These are phyloP conservation scores for Drosophila persimilis DNA, from an alignment of 1,140 invertebrate genomes.

Conservation along the genomic window DNA sequence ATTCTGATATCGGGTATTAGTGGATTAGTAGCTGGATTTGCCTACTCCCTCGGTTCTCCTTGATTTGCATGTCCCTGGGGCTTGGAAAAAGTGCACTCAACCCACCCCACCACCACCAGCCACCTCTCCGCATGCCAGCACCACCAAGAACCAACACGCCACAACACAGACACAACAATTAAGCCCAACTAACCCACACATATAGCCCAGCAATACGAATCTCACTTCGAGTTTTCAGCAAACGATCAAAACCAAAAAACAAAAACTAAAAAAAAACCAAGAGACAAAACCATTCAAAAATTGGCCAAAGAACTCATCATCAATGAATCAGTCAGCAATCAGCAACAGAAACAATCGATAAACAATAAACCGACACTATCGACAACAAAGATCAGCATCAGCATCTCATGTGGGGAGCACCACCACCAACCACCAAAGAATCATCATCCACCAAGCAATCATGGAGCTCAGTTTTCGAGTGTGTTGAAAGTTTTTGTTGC, in stretches of 20 bases:
- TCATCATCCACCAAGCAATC: neutral
- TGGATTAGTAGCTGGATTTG: constrained; percentile 3
- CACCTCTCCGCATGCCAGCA: constrained; percentile 14
- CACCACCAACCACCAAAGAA: constrained; percentile 5
- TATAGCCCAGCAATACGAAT: constrained; percentile 7
- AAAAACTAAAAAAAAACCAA: neutral
- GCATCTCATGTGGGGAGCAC: constrained; percentile 5
- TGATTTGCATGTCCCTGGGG: constrained; percentile 20
- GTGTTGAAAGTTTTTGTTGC: neutral
- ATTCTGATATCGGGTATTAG: neutral
- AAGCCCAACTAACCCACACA: neutral
- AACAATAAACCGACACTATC: neutral
- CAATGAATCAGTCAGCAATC: neutral
- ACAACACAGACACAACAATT: neutral
- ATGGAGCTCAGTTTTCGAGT: too few species aligned
- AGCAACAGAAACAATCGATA: neutral
- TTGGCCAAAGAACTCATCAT: constrained; percentile 9
- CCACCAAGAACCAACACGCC: neutral
- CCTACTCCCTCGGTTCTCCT: neutral
- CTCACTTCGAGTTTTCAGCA: constrained; percentile 19
- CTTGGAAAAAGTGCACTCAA: constrained; percentile 16
- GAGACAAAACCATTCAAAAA: neutral
- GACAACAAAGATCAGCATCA: constrained; percentile 1
- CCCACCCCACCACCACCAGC: constrained; percentile 13
- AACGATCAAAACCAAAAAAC: neutral